Conservation (phyloP, 2,888 invertebrate species). For the Lacanobia wlatinum region DNA sequence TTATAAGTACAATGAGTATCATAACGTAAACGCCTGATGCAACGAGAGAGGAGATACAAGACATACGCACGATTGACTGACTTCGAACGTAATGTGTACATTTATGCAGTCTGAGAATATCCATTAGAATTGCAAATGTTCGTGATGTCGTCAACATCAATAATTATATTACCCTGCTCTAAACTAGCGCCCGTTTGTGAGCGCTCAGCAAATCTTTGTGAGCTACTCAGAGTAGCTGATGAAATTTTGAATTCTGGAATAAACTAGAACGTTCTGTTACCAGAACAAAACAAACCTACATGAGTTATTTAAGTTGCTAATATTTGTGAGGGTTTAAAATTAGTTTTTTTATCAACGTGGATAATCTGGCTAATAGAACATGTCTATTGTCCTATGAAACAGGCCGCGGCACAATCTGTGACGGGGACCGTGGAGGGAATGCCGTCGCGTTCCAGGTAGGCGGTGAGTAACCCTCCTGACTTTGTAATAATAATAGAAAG, state of each 20-base stretch:
- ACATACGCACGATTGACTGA: background rate
- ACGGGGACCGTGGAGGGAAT: background rate
- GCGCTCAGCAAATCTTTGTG: background rate
- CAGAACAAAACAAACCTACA: background rate
- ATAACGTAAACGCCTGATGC: background rate
- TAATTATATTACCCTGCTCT: background rate
- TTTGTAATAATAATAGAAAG: slow-evolving; percentile 8
- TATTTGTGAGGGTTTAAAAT: background rate
- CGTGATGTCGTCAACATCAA: background rate
- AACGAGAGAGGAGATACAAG: too few relatives aligned
- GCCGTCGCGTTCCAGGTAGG: slow-evolving; percentile 10
- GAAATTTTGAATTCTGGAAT: background rate
- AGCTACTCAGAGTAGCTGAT: background rate
- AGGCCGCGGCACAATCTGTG: background rate
- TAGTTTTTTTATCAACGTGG: background rate
- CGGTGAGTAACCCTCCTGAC: background rate
- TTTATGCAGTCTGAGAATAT: too few relatives aligned
- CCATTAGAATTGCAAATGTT: background rate
- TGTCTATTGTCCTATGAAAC: background rate
- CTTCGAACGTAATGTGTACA: background rate
- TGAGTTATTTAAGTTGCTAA: background rate
- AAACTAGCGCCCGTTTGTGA: background rate
- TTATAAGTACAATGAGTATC: background rate
- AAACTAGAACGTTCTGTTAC: background rate
- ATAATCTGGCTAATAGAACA: background rate